phyloP scores from a whole-genome alignment of 1,140 invertebrate genomes.

The Brachionus plicatilis region DNA sequence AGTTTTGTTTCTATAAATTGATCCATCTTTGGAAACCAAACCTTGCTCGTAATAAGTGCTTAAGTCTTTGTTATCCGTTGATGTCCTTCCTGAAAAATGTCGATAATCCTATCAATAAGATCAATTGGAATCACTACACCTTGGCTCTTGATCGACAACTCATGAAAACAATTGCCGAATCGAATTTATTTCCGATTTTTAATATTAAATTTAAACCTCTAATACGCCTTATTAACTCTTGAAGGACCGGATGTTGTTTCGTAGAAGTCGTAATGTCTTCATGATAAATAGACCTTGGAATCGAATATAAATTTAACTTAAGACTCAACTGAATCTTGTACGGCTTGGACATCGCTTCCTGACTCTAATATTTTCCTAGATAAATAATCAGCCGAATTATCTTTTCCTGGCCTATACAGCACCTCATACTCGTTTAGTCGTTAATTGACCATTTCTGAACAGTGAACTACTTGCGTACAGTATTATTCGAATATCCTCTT shows the following conservation, averaged over 20 bases:
- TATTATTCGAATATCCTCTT: neutral
- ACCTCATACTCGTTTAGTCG: no score
- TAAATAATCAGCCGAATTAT: no score
- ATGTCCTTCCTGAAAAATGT: no score
- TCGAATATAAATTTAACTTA: neutral
- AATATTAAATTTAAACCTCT: neutral
- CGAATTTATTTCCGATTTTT: no score
- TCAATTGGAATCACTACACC: no score
- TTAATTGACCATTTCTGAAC: no score
- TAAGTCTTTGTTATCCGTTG: no score
- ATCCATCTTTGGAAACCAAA: no score
- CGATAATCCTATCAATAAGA: no score
- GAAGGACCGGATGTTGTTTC: neutral
- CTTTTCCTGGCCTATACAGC: no score
- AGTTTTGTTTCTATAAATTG: constrained; percentile 40
- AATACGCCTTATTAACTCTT: neutral
- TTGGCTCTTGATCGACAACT: neutral
- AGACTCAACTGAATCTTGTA: neutral
- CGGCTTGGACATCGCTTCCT: neutral
- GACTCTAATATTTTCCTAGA: no score
- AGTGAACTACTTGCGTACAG: neutral
- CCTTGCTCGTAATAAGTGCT: no score
- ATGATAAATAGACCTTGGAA: neutral
- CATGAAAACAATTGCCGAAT: neutral
- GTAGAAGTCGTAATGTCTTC: neutral